A percentile compares a stretch with the other conserved stretches of the same genome.
Evolutionary conservation across 2,888 invertebrate species (phyloP).

Genomic region (Helicoverpa assulta): DNA sequence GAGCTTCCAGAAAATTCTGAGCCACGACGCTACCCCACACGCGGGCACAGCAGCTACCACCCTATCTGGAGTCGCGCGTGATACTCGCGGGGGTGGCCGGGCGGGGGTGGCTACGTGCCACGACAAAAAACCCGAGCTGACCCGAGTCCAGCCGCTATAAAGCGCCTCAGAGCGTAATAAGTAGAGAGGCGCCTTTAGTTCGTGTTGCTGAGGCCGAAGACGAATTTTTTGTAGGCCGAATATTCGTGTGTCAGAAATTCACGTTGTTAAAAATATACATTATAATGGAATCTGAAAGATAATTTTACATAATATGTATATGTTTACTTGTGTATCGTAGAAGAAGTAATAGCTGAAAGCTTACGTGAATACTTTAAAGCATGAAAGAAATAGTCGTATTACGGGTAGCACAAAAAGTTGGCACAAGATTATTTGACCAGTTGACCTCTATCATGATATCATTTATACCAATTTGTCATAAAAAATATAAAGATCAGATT

Average conservation of each 20-base stretch:
- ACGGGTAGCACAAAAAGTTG: too few relatives aligned
- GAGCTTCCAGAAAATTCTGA: conserved; percentile 28
- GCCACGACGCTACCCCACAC: conserved; percentile 51
- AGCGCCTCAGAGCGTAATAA: conserved; percentile 82
- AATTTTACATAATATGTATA: too few relatives aligned
- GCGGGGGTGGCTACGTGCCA: conserved; percentile 78
- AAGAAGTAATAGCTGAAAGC: too few relatives aligned
- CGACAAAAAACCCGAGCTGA: conserved; percentile 86
- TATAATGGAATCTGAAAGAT: too few relatives aligned
- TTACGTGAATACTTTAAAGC: too few relatives aligned
- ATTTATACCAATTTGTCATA: too few relatives aligned
- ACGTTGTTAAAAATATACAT: too few relatives aligned
- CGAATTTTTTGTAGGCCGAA: conserved; percentile 25
- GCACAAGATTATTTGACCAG: too few relatives aligned
- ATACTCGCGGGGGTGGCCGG: conserved; percentile 71
- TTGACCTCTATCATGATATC: too few relatives aligned
- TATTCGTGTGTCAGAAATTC: neutral
- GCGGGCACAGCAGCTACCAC: conserved; percentile 67
- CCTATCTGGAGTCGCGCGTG: conserved; percentile 78
- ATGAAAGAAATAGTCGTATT: too few relatives aligned
- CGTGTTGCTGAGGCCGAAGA: conserved; percentile 44
- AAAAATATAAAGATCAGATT: too few relatives aligned
- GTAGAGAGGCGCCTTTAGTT: conserved; percentile 55
- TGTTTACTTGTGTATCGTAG: too few relatives aligned
- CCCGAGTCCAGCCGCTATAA: conserved; percentile 84